Evolutionary conservation across 2,113 vertebrate genomes (phyloP).

Genomic region (Telmatochromis sp.): DNA sequence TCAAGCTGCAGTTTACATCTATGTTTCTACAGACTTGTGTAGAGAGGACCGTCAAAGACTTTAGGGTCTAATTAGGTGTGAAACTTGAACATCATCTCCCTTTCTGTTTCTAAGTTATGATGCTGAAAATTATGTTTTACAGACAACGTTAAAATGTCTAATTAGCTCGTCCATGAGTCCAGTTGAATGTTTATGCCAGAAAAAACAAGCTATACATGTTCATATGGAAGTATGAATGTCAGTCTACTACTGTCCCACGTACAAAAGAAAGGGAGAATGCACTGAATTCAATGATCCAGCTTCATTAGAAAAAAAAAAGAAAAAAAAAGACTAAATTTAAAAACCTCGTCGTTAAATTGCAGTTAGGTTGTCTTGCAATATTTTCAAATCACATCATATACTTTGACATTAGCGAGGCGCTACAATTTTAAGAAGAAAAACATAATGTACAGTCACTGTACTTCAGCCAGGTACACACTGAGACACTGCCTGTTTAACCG

Average conservation of each 20-base stretch:
- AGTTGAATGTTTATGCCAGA: not conserved
- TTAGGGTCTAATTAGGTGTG: not conserved
- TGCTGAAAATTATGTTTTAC: accelerated
- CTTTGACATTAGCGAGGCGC: not conserved
- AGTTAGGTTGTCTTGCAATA: not conserved
- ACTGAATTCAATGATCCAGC: not conserved
- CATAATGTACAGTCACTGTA: not conserved
- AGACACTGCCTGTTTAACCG: not conserved
- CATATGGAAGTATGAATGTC: not conserved
- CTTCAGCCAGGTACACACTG: not conserved
- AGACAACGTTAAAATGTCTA: not conserved
- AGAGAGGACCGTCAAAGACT: not conserved
- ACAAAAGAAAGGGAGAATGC: not conserved
- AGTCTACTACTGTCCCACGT: not conserved
- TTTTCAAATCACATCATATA: not conserved
- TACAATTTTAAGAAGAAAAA: not conserved
- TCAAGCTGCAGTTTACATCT: not conserved
- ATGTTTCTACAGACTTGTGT: not conserved
- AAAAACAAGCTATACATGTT: not conserved
- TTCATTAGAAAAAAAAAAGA: not conserved
- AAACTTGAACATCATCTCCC: not conserved
- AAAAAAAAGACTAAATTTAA: not conserved
- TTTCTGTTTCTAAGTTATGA: not conserved
- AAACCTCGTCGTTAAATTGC: not conserved
- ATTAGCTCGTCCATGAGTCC: not conserved